Base-by-base conservation (phyloP, 2,797 vertebrate species). In the Semaprochilodus insignis region DNA sequence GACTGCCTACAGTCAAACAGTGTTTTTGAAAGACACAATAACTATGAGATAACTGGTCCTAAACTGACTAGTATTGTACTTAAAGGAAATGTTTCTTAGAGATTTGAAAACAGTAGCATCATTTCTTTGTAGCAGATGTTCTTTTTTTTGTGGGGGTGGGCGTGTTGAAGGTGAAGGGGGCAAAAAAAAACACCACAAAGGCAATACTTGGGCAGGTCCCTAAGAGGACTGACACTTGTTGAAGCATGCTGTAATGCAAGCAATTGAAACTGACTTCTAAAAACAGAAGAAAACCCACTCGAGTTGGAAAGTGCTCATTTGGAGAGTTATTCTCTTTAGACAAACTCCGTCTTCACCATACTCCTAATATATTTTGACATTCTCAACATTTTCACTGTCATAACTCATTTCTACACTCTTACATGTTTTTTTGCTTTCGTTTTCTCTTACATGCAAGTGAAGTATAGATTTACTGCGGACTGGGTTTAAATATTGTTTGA, bases 341-440 rank as follows among this genome's bases (percentile, higher is more conserved):
- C 44, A 48, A 48, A 11, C 85, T 81, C 67, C 83, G 81, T 81
- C 84, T 85, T 87, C 86, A 76, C 63, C 81, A 86, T 87, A 86
- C 87, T 80, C 77, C 80, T 55, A 82, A 88, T 88, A 11, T 48
- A 48, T 89, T 91, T 88, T 89, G 85, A 83, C 87, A 87, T 81
- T 60, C 52, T 66, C 76, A 54, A n/a, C 27, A 78, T 66, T 55
- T 31, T 65, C 69, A 25, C 65, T 36, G 62, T 79, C 69, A 79
- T 77, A 81, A 70, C n/a, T 2, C 21, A 34, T 21, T n/a, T 69
- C 65, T n/a, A 15, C 3, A 44, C 6, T 0, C 19, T 72, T 71
- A 17, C 60, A 40, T 51, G 69, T 11, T 16, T 59, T 62, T 75
- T 75, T 70, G 79, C 19, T 69, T 10, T 69, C 11, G 25, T 7